Conservation (phyloP, 2,888 invertebrate species). For the Tricholauxania praeusta region DNA sequence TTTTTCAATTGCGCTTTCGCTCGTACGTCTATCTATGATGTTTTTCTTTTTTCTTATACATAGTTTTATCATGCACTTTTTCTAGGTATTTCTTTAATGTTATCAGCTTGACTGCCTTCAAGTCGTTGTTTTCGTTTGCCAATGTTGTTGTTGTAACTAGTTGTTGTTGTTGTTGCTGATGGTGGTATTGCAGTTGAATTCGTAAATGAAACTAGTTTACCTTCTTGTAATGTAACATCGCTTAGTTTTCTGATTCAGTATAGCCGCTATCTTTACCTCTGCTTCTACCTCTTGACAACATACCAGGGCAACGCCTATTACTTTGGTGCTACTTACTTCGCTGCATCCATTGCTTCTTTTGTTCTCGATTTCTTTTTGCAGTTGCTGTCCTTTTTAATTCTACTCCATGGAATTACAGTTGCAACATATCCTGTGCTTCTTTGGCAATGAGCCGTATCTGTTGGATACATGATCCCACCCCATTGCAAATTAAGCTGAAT, state of each 20-base stretch:
- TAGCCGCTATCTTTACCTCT: neutral
- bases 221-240: constrained; percentile 31
- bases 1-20: neutral
- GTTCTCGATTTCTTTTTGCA: constrained; percentile 1
- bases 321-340: neutral
- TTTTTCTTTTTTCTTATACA: neutral
- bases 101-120: constrained; percentile 35
- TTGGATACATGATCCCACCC: neutral
- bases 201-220: constrained; percentile 40
- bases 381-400: constrained; percentile 17
- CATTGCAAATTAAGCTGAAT: too few species aligned
- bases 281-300: neutral
- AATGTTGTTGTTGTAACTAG: neutral
- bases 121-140: neutral
- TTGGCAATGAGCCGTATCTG: constrained; percentile 18
- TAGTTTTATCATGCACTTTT: neutral
- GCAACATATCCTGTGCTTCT: constrained; percentile 20
- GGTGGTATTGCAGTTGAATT: constrained; percentile 30
- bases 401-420: constrained; percentile 21
- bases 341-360: neutral
- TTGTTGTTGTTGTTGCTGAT: constrained; percentile 1
- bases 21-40: neutral
- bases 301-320: neutral
- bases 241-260: neutral
- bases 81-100: constrained; percentile 19